Conservation (phyloP, 2,113 vertebrate species). For the Oryzias woworae region DNA sequence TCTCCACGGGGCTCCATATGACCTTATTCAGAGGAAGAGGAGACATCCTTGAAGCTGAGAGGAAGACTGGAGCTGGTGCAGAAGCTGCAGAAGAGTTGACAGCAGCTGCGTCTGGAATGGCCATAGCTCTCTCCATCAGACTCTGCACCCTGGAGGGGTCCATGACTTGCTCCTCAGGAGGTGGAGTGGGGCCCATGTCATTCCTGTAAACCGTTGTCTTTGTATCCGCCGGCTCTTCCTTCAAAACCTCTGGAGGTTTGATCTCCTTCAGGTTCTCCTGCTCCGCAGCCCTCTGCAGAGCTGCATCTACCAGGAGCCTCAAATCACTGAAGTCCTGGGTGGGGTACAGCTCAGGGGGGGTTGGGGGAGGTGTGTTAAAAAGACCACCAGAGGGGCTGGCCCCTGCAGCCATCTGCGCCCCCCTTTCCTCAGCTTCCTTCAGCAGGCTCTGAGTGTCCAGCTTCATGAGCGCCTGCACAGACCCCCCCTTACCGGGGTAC, state of each 20-base stretch:
- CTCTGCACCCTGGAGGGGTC: slow-evolving; percentile 61
- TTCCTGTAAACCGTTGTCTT: slow-evolving; percentile 4
- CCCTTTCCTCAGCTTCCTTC: slow-evolving; percentile 66
- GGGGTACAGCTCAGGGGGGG: slow-evolving; percentile 85
- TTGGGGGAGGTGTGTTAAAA: slow-evolving; percentile 89
- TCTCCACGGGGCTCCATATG: slow-evolving; percentile 48
- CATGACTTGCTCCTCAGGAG: slow-evolving; percentile 65
- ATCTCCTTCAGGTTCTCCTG: slow-evolving; percentile 72
- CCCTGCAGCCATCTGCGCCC: slow-evolving; percentile 59
- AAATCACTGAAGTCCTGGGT: slow-evolving; percentile 91
- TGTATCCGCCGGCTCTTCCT: slow-evolving; percentile 15
- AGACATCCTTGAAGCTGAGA: slow-evolving; percentile 19
- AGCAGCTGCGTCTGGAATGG: slow-evolving; percentile 25
- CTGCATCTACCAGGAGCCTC: slow-evolving; percentile 89
- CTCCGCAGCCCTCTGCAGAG: slow-evolving; percentile 87
- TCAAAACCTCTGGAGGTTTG: slow-evolving; percentile 11
- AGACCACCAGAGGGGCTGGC: slow-evolving; percentile 83
- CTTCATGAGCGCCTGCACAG: slow-evolving; percentile 71
- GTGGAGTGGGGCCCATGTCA: slow-evolving; percentile 47
- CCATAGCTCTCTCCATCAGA: slow-evolving; percentile 68
- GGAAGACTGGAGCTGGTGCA: slow-evolving; percentile 9
- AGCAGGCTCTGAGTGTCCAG: slow-evolving; percentile 69
- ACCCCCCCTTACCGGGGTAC: slow-evolving; percentile 57
- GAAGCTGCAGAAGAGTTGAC: slow-evolving; percentile 14
- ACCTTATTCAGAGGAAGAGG: slow-evolving; percentile 43